phyloP scores from a whole-genome alignment of 2,888 invertebrate genomes.

The Apamea monoglypha region DNA sequence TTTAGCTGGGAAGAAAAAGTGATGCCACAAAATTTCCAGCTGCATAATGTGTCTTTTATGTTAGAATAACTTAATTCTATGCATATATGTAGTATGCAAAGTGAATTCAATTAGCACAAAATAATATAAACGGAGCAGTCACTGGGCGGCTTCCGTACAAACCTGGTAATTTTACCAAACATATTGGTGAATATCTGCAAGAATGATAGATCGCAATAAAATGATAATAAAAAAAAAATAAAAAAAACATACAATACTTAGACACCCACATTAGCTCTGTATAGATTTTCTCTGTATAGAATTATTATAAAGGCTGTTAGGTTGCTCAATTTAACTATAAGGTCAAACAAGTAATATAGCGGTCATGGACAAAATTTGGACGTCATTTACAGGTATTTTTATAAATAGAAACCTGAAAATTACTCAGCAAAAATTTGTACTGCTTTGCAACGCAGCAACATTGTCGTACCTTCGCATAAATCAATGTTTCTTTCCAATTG shows the following conservation, averaged over 20 bases:
- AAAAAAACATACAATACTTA: too few species aligned
- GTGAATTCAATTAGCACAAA: background rate
- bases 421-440: conserved; percentile 17
- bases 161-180: too few species aligned
- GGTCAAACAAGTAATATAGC: conserved; percentile 43
- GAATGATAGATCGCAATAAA: too few species aligned
- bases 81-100: background rate
- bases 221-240: too few species aligned
- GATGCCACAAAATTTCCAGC: background rate
- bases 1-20: background rate
- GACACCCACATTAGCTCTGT: background rate
- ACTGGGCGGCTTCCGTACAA: too few species aligned
- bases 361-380: conserved; percentile 37
- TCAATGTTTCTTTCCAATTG: background rate
- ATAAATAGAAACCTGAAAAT: conserved; percentile 30
- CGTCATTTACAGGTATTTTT: conserved; percentile 32
- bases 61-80: background rate
- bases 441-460: background rate
- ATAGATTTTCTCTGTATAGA: background rate
- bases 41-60: background rate
- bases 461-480: background rate
- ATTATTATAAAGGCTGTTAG: conserved; percentile 12
- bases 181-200: too few species aligned
- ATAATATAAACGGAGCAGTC: too few species aligned
- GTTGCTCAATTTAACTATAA: conserved; percentile 42